Evolutionary conservation across 2,113 vertebrate genomes (phyloP), one percentile per base, ranked within the genome.

Genomic region (Naja naja): DNA sequence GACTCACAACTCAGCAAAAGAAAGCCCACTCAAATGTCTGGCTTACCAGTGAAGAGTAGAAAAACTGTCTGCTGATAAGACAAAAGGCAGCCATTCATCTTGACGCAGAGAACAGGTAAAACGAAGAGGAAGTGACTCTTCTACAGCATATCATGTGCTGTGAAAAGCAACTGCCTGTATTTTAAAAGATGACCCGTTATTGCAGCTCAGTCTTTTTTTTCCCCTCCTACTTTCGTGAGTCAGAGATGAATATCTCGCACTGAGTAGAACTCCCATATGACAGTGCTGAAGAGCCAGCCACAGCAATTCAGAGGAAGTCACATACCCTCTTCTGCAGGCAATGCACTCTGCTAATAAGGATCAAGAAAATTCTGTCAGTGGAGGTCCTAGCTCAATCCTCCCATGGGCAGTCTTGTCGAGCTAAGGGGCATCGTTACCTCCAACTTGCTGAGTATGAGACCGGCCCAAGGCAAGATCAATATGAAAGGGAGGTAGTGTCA

Each of bases 221-320:
- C 89, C 85, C 58, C 90, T 23, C 1, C 90, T 6, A 7, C 58
- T 23, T 60, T 88, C 54, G 12, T 92, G 94, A 94, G 88, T 88
- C 86, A 92, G 86, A 52, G 47, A 54, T 16, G 49, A 53, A 8
- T 30, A 22, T 30, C 86, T 47, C 49, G 12, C 45, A 30, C 88
- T 4, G 64, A 58, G 5, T 53, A 88, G 30, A 60, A 2, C 20
- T 9, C 45, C 85, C 58, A 14, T 7, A 25, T 1, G 7, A 53
- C 5, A 12, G 18, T 3, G 60, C 12, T 34, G 22, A 22, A n/a
- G 54, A 49, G 45, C 30, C 30, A 47, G 91, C 18, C 43, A 90
- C 94, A 94, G 91, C 90, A 85, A 88, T 91, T 27, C 30, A 7
- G 74, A 55, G 56, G 58, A 87, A 22, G 87, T 89, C 94, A 89